A percentile compares a stretch with the other conserved stretches of the same genome.
These are phyloP conservation scores for Epinephelus fuscoguttatus DNA, from an alignment of 2,113 vertebrate species.

Conservation along the genomic window DNA sequence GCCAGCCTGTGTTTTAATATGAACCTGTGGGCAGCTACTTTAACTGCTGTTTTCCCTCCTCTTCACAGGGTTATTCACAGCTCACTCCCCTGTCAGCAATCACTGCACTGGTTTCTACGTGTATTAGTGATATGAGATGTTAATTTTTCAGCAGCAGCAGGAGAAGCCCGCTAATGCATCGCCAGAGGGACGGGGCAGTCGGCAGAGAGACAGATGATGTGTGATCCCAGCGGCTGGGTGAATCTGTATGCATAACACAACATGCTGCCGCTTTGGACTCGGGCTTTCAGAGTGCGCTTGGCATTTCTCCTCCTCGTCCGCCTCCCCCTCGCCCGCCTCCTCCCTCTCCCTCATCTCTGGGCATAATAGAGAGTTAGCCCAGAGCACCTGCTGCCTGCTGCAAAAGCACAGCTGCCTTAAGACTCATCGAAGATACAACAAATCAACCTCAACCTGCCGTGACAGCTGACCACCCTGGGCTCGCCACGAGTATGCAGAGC, in stretches of 20 bases:
- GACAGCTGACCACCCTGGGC: conserved; percentile 15
- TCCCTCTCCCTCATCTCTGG: conserved; percentile 56
- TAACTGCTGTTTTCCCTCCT: conserved; percentile 22
- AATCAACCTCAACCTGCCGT: conserved; percentile 35
- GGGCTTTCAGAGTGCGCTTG: conserved; percentile 35
- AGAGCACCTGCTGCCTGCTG: conserved; percentile 67
- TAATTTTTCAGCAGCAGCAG: conserved; percentile 46
- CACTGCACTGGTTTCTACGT: background rate
- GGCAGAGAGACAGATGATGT: conserved; percentile 38
- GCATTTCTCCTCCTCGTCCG: conserved; percentile 56
- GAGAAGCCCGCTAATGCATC: conserved; percentile 36
- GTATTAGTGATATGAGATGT: conserved; percentile 45
- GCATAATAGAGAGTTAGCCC: conserved; percentile 70
- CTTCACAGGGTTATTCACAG: conserved; percentile 14
- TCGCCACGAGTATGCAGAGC: background rate
- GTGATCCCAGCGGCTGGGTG: conserved; percentile 31
- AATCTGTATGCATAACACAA: conserved; percentile 61
- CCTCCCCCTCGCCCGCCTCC: conserved; percentile 8
- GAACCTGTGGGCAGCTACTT: conserved; percentile 17
- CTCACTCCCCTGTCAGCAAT: conserved; percentile 29
- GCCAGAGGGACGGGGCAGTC: conserved; percentile 36
- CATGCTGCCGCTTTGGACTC: conserved; percentile 11
- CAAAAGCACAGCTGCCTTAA: conserved; percentile 46
- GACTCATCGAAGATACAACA: conserved; percentile 29
- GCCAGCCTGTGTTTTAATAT: background rate